Base-by-base conservation (phyloP, 2,113 vertebrate genomes). In the Actinemys pallida region DNA sequence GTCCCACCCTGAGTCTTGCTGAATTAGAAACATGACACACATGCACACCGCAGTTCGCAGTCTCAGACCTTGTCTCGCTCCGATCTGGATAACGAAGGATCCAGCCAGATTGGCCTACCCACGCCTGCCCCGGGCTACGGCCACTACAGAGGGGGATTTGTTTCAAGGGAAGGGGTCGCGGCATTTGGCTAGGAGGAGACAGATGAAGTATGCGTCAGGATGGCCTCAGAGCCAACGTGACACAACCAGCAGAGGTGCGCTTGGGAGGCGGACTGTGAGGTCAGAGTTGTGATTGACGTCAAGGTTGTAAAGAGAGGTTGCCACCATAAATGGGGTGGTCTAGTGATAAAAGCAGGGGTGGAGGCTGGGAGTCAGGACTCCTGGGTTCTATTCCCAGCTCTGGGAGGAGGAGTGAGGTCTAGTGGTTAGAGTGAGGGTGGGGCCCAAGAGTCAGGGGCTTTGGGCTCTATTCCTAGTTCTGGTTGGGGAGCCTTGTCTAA, bases 81-180 rank as follows among this genome's bases (percentile, higher is more conserved):
- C 20, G 56, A n/a, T 80, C 57, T 24, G 72, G 31, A 39, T 39
- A 57, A 50, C 65, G 84, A 84, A 80, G 86, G 86, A 88, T 92
- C 72, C 91, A 88, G 86, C 86, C 88, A 86, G 81, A 81, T 53
- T 31, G 31, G 53, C 86, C 86, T 80, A 81, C 86, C 91, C 91
- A 88, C 72, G 91, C 91, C 72, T 92, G 86, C 91, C 86, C 49
- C 54, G 57, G 91, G 91, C 91, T 84, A 49, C 25, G 72, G 87
- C n/a, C 72, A 29, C 35, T 56, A 92, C 91, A 92, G 87, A 72
- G 84, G 86, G 72, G 49, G 81, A 39, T 92, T 92, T 92, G 86
- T 92, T 47, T 56, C 88, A 39, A 49, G 56, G 45, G 39, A 42
- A 22, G n/a, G 69, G 56, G 56, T 54, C 53, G 53, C 47, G 39